These are phyloP conservation scores for Lepidurus arcticus DNA, from an alignment of 1,140 invertebrate species.

Conservation along the genomic window DNA sequence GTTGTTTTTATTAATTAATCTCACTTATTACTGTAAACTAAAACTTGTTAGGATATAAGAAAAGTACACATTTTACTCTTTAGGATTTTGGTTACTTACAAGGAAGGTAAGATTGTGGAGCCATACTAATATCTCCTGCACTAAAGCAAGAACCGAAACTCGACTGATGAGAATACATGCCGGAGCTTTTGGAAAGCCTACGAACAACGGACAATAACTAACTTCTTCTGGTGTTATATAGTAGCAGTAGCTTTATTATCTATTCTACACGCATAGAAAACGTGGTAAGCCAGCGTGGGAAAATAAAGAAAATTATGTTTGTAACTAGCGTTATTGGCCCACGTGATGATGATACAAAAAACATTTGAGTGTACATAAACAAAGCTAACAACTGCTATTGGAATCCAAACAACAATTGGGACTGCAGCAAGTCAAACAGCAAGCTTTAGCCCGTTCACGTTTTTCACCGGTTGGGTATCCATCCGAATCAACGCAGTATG, in stretches of 20 bases:
- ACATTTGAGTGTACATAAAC: not conserved
- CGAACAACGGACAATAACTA: not conserved
- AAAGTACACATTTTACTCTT: no score
- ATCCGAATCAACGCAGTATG: slow-evolving; percentile 23
- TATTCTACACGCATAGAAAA: not conserved
- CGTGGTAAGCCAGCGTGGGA: not conserved
- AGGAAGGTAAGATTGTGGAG: not conserved
- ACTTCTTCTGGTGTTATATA: not conserved
- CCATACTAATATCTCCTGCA: not conserved
- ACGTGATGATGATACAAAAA: not conserved
- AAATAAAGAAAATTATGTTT: not conserved
- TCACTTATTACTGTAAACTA: no score
- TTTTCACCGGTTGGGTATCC: slow-evolving; percentile 12
- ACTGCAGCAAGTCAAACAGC: not conserved
- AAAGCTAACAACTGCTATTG: not conserved
- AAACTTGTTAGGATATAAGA: no score
- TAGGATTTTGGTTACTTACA: not conserved
- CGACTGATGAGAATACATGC: not conserved
- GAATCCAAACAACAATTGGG: not conserved
- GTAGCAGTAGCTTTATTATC: not conserved
- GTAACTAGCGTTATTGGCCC: no score
- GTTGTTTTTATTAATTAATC: not conserved
- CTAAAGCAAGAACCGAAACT: not conserved
- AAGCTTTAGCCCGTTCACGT: not conserved
- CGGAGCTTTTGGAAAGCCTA: not conserved